These are phyloP conservation scores for Norana najaformis DNA, from an alignment of 2,888 invertebrate genomes.

Conservation along the genomic window DNA sequence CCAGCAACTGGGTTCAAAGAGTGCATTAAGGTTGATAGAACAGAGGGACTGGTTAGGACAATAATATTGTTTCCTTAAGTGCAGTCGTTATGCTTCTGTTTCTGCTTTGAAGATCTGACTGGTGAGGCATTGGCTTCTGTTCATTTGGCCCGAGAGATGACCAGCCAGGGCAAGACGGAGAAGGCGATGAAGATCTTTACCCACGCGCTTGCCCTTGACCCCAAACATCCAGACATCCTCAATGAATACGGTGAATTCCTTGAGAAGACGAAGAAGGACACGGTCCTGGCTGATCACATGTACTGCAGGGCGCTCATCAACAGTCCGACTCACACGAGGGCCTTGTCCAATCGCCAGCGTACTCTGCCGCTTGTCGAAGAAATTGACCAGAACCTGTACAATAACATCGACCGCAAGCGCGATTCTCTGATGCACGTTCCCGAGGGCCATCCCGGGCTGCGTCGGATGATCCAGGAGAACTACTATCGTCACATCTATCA, in stretches of 20 bases:
- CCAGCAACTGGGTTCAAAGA: too few species aligned
- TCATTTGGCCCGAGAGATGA: constrained; percentile 83
- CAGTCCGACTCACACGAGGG: constrained; percentile 75
- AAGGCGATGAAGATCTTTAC: constrained; percentile 73
- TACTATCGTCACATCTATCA: constrained; percentile 94
- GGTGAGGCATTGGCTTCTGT: constrained; percentile 82
- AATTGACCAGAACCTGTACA: constrained; percentile 65
- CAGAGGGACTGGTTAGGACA: background rate
- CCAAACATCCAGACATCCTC: constrained; percentile 87
- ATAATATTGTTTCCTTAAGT: too few species aligned
- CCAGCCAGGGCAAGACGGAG: constrained; percentile 77
- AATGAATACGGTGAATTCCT: constrained; percentile 90
- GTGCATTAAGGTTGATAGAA: too few species aligned
- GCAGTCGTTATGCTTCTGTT: background rate
- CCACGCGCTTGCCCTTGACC: constrained; percentile 88
- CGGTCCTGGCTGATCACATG: constrained; percentile 85
- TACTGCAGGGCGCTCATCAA: constrained; percentile 80
- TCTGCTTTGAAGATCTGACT: constrained; percentile 61
- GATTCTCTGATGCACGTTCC: constrained; percentile 81
- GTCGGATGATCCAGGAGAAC: constrained; percentile 88
- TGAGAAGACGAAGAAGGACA: constrained; percentile 80
- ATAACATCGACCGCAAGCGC: constrained; percentile 80
- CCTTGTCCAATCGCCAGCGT: constrained; percentile 73
- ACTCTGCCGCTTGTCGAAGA: constrained; percentile 84
- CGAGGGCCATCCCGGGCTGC: constrained; percentile 76